Percentiles rank a stretch among this genome's conserved stretches.
Conservation (phyloP, 1,140 invertebrate species). For the Aplysia californica region DNA sequence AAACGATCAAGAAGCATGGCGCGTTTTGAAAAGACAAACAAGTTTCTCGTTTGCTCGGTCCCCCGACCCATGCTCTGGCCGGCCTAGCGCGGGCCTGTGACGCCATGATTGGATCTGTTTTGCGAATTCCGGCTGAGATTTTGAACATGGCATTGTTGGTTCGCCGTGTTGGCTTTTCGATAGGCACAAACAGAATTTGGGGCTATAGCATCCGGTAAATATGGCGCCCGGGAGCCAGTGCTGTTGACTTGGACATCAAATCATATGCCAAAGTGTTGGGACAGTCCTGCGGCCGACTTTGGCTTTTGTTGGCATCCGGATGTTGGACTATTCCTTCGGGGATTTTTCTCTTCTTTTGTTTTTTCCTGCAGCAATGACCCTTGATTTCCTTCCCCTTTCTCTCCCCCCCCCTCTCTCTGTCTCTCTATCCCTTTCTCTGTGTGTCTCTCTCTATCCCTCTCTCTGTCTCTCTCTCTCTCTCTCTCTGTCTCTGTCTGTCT, state of each 20-base stretch:
- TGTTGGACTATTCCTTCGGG: no score
- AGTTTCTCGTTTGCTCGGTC: not conserved
- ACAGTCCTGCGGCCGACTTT: no score
- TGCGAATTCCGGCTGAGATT: conserved; percentile 14
- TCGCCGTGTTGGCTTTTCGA: conserved; percentile 8
- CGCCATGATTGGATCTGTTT: conserved; percentile 18
- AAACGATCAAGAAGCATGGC: conserved; percentile 20
- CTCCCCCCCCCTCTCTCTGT: no score
- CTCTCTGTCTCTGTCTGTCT: no score
- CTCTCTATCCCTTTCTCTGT: no score
- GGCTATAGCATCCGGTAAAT: conserved; percentile 19
- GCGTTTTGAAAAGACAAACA: conserved; percentile 23
- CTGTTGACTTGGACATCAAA: conserved; percentile 14
- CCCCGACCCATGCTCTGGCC: not conserved
- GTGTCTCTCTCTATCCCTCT: no score
- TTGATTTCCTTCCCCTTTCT: no score
- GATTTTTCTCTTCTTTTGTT: no score
- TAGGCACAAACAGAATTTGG: conserved; percentile 24
- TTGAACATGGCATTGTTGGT: conserved; percentile 16
- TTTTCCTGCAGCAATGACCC: no score
- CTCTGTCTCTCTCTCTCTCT: no score
- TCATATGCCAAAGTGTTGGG: conserved; percentile 3
- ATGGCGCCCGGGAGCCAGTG: conserved; percentile 3
- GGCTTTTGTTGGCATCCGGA: no score
- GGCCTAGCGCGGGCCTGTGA: not conserved